These are phyloP conservation scores for Acleris literana DNA, from an alignment of 2,888 invertebrate genomes.

Conservation along the genomic window DNA sequence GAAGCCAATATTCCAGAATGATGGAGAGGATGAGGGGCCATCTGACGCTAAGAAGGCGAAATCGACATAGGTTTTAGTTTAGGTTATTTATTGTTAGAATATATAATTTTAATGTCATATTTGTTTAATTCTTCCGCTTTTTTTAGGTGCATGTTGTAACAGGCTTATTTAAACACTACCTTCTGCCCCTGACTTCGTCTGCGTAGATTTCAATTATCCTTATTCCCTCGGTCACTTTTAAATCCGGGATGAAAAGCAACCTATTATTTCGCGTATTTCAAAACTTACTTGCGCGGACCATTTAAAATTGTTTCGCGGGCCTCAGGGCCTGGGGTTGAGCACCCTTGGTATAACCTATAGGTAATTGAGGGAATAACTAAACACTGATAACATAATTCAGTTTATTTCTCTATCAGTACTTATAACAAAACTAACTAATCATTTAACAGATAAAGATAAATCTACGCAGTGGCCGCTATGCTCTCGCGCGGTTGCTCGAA, in stretches of 20 bases:
- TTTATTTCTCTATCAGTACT: constrained; percentile 39
- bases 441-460: constrained; percentile 22
- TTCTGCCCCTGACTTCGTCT: too few species aligned
- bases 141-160: too few species aligned
- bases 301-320: too few species aligned
- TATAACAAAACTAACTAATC: constrained; percentile 37
- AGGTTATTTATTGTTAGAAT: constrained; percentile 21
- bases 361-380: too few species aligned
- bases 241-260: too few species aligned
- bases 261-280: too few species aligned
- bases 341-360: too few species aligned
- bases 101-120: neutral
- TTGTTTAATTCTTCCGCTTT: neutral
- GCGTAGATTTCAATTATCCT: too few species aligned
- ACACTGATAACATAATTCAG: neutral
- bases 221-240: too few species aligned
- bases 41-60: constrained; percentile 82
- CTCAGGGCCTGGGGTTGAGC: too few species aligned
- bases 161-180: too few species aligned
- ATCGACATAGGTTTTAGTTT: constrained; percentile 44
- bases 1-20: constrained; percentile 89
- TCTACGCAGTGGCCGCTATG: constrained; percentile 57
- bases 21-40: constrained; percentile 75
- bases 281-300: too few species aligned
- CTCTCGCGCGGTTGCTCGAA: constrained; percentile 48